Conservation (phyloP, 2,113 vertebrate species). For the Perca schrenkii region DNA sequence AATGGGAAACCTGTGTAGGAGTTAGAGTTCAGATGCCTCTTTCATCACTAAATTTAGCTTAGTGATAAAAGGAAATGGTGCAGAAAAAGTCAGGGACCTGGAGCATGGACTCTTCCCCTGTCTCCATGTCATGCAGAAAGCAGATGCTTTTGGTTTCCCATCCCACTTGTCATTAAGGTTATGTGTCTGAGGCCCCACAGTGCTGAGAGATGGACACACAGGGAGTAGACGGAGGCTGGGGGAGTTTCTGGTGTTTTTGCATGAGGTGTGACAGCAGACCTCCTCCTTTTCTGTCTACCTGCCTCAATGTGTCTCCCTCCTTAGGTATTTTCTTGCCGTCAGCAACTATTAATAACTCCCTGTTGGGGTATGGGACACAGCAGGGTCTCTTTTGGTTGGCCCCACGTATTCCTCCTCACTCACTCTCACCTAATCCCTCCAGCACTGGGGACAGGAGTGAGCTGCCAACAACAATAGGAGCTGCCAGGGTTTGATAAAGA, state of each 20-base stretch:
- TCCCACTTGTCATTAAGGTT: conserved; percentile 39
- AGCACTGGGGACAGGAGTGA: conserved; percentile 52
- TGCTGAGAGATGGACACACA: conserved; percentile 54
- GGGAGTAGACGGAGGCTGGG: conserved; percentile 36
- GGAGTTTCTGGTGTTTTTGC: conserved; percentile 44
- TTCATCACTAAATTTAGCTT: conserved; percentile 64
- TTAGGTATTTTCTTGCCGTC: conserved; percentile 42
- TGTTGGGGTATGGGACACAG: conserved; percentile 31
- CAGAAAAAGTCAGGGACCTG: conserved; percentile 56
- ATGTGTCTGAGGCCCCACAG: conserved; percentile 37
- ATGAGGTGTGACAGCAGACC: conserved; percentile 51
- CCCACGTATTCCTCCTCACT: conserved; percentile 52
- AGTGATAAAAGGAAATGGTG: conserved; percentile 73
- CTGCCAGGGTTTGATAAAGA: conserved; percentile 76
- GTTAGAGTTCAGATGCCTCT: conserved; percentile 54
- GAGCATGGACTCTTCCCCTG: conserved; percentile 9
- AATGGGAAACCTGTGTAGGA: conserved; percentile 59
- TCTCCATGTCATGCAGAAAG: conserved; percentile 67
- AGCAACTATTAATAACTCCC: conserved; percentile 56
- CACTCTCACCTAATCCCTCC: conserved; percentile 74
- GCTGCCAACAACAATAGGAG: conserved; percentile 80
- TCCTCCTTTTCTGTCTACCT: conserved; percentile 25
- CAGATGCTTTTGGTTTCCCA: conserved; percentile 70
- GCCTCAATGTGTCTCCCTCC: conserved; percentile 23
- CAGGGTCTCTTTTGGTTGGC: conserved; percentile 46